Percentiles rank a stretch among this genome's conserved stretches.
phyloP scores from a whole-genome alignment of 2,113 vertebrate species.

The Kryptolebias marmoratus region DNA sequence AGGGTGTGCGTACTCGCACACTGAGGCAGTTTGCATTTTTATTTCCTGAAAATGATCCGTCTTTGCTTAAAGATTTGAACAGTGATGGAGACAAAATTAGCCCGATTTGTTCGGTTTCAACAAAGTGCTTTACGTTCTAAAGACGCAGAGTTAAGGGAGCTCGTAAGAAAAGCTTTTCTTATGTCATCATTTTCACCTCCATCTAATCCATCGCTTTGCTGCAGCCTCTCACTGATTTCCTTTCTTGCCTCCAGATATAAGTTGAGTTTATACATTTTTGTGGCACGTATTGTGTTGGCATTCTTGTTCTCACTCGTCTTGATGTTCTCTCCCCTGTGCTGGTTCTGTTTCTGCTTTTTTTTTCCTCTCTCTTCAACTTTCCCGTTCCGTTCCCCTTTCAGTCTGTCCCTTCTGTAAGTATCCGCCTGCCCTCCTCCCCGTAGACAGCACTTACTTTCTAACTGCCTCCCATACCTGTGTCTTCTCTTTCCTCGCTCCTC shows the following conservation, averaged over 20 bases:
- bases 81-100: constrained; percentile 7
- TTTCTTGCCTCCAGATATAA: constrained; percentile 4
- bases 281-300: constrained; percentile 6
- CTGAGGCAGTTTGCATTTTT: constrained; percentile 4
- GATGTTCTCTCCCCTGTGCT: constrained; percentile 26
- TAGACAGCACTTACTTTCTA: constrained; percentile 38
- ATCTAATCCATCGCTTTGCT: constrained; percentile 20
- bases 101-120: constrained; percentile 33
- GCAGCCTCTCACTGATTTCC: constrained; percentile 11
- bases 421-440: constrained; percentile 16
- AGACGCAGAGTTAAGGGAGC: constrained; percentile 42
- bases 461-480: constrained; percentile 55
- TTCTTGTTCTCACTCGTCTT: constrained; percentile 34
- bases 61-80: constrained; percentile 8
- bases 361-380: constrained; percentile 9
- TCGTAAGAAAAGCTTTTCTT: constrained; percentile 41
- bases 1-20: constrained; percentile 3
- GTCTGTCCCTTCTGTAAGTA: constrained; percentile 70
- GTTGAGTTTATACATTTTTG: constrained; percentile 5
- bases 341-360: neutral
- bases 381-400: constrained; percentile 20
- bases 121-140: neutral
- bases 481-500: constrained; percentile 52
- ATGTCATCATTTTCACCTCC: constrained; percentile 27
- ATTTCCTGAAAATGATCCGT: constrained; percentile 33